A percentile compares a stretch with the other conserved stretches of the same genome.
Evolutionary conservation across 1,140 invertebrate genomes (phyloP).

Genomic region (Chymomyza costata): DNA sequence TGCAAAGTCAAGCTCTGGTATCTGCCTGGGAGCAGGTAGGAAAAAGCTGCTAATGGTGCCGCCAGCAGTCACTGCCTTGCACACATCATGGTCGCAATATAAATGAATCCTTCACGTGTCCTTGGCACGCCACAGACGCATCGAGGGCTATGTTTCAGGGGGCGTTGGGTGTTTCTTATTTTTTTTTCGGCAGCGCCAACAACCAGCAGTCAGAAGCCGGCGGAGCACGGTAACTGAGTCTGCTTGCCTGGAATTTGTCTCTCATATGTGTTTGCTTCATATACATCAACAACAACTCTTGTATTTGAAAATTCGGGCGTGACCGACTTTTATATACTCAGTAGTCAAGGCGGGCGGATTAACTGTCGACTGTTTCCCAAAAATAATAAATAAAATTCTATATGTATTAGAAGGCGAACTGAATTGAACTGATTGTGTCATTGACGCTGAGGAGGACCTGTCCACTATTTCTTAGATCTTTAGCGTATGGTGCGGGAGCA

Average conservation of each 20-base stretch:
- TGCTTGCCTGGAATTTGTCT: slow-evolving; percentile 65
- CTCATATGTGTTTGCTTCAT: slow-evolving; percentile 51
- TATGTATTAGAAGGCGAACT: slow-evolving; percentile 22
- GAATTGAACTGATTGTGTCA: too few species aligned
- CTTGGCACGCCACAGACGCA: slow-evolving; percentile 50
- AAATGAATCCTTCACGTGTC: slow-evolving; percentile 64
- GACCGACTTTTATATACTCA: slow-evolving; percentile 47
- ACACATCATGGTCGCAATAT: slow-evolving; percentile 28
- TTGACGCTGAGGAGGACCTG: too few species aligned
- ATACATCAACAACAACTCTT: slow-evolving; percentile 3
- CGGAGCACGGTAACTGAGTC: slow-evolving; percentile 18
- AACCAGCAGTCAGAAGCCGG: slow-evolving; percentile 15
- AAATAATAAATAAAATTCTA: too few species aligned
- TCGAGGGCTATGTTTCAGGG: slow-evolving; percentile 29
- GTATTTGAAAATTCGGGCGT: slow-evolving; percentile 12
- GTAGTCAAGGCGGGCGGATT: slow-evolving; percentile 28
- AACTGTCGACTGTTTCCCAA: too few species aligned
- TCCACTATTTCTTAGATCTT: too few species aligned
- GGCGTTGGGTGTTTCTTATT: too few species aligned
- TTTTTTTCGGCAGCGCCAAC: slow-evolving; percentile 34
- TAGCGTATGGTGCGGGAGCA: too few species aligned
- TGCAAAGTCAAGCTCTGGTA: slow-evolving; percentile 12
- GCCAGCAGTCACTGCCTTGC: slow-evolving; percentile 11
- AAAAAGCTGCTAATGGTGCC: slow-evolving; percentile 43
- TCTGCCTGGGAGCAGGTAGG: slow-evolving; percentile 8